Evolutionary conservation across 2,888 invertebrate genomes (phyloP), one percentile per base, ranked within the genome.

Genomic region (Drosophila crucigera): DNA sequence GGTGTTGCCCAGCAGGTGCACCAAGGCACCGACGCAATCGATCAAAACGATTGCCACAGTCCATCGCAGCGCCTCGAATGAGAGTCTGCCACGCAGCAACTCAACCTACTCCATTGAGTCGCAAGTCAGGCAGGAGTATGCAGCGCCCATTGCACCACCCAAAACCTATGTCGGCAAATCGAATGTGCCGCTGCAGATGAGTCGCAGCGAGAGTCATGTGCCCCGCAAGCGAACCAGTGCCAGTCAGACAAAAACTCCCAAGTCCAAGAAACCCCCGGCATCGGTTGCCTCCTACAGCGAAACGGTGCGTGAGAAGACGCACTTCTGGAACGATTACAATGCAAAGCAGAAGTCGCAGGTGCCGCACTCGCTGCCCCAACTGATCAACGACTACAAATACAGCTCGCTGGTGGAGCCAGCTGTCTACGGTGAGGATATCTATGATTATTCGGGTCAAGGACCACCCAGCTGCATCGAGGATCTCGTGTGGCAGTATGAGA

Each of bases 271-370:
- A 5, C 52, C 25, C 6, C 47, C 2, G 0, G 59, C 37, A 68
- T 4, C 56, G 4, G 56, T 28, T 1, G 52, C 65, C 9, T 93
- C 94, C 52, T 94, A 94, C 73, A 94, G 94, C 76, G 94, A 95
- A 2, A 94, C 95, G 61, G 95, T 97, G 25, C 93, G 95, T 58
- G 96, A 97, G 90, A 96, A 95, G 91, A 95, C 96, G 0, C 95
- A 94, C 91, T 95, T 95, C 88, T 96, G 97, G 90, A 95, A 96
- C 80, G 90, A 88, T 14, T 91, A 81, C 66, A 91, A 91, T 55
- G 74, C 82, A 59, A 84, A 71, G 92, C 92, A 37, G 95, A 95
- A 11, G 16, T 25, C 59, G 94, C 94, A 6, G 90, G 96, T 47
- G 16, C 68, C 55, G 0, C 89, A 94, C 95, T 39, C 66, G 41